Base-by-base conservation (phyloP, 2,888 invertebrate genomes). In the Melitaea athalia region DNA sequence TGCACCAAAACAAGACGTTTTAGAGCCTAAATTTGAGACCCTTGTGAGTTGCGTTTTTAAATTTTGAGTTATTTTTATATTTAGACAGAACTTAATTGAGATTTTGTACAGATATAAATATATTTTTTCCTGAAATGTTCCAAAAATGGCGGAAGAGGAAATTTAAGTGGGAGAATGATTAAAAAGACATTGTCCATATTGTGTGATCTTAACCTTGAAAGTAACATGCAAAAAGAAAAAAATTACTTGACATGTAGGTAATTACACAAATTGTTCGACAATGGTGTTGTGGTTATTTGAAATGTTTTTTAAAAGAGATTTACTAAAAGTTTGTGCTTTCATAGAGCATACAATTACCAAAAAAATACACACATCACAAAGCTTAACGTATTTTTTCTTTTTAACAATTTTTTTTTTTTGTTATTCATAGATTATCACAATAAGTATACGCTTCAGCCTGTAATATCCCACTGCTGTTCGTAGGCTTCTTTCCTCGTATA, bases 1-100 rank as follows among this genome's bases (percentile, higher is more conserved):
- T 71, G 78, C 75, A 53, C 72, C 80, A 60, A 87, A 85, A 75
- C 76, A 81, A 59, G 85, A 86, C 67, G 78, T 81, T 67, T 75
- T 79, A 3, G 86, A 86, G 73, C 76, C 81, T 64, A 87, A 85
- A 78, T 76, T 84, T 57, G 87, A 88, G 71, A 75, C 78, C 59
- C 87, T 79, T 69, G 90, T 91, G 83, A 88, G 90, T 75, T 60
- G 12, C 47, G n/a, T 55, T 31, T 62, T 64, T 57, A 33, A 63
- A 63, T 55, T 52, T 43, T 49, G 43, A 60, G n/a, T 42, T n/a
- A 42, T 59, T 24, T 24, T 53, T 43, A 59, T 62, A 53, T 42
- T 31, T 55, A 33, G 14, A 55, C n/a, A 53, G 1, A 33, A 33
- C 24, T 12, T 4, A 55, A 7, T 7, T 7, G 7, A 33, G 14